Evolutionary conservation across 2,888 invertebrate genomes (phyloP), one percentile per base, ranked within the genome.

Genomic region (Limnephilus marmoratus): DNA sequence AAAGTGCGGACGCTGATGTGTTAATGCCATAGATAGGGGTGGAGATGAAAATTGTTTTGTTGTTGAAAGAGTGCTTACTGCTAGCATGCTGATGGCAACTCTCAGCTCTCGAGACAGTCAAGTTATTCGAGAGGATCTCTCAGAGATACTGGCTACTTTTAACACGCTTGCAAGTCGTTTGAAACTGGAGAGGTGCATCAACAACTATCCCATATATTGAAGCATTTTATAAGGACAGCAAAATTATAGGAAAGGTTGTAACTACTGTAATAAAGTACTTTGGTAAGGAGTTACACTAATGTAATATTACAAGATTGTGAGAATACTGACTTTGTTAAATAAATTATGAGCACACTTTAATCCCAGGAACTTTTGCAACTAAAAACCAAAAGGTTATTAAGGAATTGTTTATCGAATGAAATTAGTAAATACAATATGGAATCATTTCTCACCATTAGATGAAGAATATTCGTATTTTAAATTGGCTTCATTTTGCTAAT

Each of bases 1-100:
- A 89, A 80, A 89, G 80, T 80, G 31, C 88, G 88, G 18, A 68
- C 80, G 18, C 81, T 37, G 88, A 89, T 89, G 88, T 89, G 88
- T 89, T 89, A 89, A 89, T 87, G 31, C 31, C 31, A 53, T 53
- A 87, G 85, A 86, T 86, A 86, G 45, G 7, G 86, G 41, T 29
- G 86, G 45, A n/a, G 49, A 45, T 49, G 86, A 29, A 86, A 86
- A 86, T 41, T 86, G 24, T 45, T 86, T 49, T 13, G 49, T 49
- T 49, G 49, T 49, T 45, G 45, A 86, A 85, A 3, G 45, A 24
- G 41, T 49, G 86, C 18, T 53, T 53, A 53, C 5, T 18, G 18
- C 68, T n/a, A 24, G 68, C 68, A n/a, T 9, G 24, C n/a, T 68
- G 68, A 68, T 68, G 68, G 68, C 68, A 24, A 24, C 68, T 24